Base-by-base conservation (phyloP, 2,888 invertebrate genomes). In the Acleris cristana region DNA sequence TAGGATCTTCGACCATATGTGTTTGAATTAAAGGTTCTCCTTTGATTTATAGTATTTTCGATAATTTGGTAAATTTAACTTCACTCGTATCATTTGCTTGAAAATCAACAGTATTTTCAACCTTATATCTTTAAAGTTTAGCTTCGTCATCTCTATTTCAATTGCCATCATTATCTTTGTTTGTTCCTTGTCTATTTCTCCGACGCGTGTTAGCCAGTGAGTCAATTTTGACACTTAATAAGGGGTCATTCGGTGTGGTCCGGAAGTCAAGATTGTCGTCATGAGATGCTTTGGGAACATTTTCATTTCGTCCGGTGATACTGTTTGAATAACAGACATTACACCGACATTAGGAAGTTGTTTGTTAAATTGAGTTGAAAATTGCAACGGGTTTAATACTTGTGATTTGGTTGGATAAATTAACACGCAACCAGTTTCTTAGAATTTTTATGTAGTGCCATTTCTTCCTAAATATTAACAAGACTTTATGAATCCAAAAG, bases 181-280 rank as follows among this genome's bases (percentile, higher is more conserved):
- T 49, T 40, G 18, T 62, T 26, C 34, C 45, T 67, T 63, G 67
- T 63, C 62, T 69, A 60, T 60, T 60, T 61, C 56, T 61, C 55
- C 19, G 65, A 53, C 65, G 57, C 61, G 61, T 64, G 59, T 61
- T 48, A 78, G 78, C 76, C 68, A 75, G 74, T 77, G 73, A 73
- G 76, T 73, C 61, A 73, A 72, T 73, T 80, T 79, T 77, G 82
- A 80, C 78, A 76, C 76, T 75, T 86, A 88, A 87, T 85, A 79
- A 87, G 78, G 85, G 81, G 76, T 83, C 71, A 70, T 70, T 72
- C 77, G 78, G 89, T 90, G 89, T 87, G 89, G 90, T 86, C 91
- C 92, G 92, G 92, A 91, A 87, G 90, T 90, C 73, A 57, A 79
- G 73, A 81, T 84, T 87, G 88, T 86, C 85, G 87, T 86, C 85